A percentile compares a stretch with the other conserved stretches of the same genome.
Evolutionary conservation across 2,113 vertebrate species (phyloP).

Genomic region (Callipepla californica): DNA sequence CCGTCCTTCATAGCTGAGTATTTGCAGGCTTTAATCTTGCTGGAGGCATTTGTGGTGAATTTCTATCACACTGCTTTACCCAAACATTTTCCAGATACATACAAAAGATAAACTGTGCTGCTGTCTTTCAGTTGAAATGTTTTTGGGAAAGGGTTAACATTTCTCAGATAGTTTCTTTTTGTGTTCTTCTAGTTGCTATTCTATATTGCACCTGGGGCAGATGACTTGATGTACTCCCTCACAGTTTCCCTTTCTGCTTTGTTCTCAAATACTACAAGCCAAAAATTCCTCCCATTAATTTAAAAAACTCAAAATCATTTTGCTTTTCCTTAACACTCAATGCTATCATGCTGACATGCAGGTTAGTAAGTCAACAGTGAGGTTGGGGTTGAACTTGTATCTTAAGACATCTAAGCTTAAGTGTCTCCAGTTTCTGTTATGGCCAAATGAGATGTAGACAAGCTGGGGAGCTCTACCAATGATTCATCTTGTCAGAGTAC

Average conservation of each 20-base stretch:
- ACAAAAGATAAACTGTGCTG: not conserved
- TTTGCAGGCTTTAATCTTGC: not conserved
- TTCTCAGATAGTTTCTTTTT: not conserved
- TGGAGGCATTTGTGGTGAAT: not conserved
- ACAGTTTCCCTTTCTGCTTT: not conserved
- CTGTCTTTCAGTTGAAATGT: not conserved
- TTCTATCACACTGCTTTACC: not conserved
- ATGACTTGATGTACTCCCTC: not conserved
- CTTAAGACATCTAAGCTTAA: not conserved
- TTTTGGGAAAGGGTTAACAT: not conserved
- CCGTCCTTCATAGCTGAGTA: not conserved
- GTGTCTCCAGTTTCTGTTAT: not conserved
- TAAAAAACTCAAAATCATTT: not conserved
- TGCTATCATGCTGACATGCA: not conserved
- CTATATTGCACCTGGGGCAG: not conserved
- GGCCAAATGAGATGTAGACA: not conserved
- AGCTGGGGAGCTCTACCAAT: not conserved
- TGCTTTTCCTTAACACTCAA: not conserved
- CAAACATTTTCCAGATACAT: not conserved
- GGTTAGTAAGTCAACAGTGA: not conserved
- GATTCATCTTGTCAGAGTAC: not conserved
- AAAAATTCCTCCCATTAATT: not conserved
- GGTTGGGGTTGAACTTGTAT: not conserved
- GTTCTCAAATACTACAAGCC: not conserved
- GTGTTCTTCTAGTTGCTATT: not conserved